Evolutionary conservation across 2,113 vertebrate species (phyloP).

Genomic region (Candoia aspera): DNA sequence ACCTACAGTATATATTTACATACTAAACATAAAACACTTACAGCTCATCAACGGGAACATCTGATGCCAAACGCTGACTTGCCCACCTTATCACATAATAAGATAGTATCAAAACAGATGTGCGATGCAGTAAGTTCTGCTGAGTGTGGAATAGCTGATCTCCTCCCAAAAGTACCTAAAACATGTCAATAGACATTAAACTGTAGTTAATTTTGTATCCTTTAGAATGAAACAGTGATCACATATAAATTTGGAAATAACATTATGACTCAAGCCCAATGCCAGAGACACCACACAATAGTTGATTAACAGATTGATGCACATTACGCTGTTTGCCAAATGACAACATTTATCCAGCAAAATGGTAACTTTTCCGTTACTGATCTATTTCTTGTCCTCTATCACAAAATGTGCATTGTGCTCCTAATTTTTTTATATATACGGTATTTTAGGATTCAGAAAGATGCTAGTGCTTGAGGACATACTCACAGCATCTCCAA

Average conservation of each 20-base stretch:
- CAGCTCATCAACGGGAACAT: conserved; percentile 86
- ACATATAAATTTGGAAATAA: not conserved
- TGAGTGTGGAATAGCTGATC: conserved; percentile 87
- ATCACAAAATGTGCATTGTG: not conserved
- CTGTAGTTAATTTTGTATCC: not conserved
- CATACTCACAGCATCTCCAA: conserved; percentile 83
- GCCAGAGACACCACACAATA: not conserved
- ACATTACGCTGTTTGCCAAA: not conserved
- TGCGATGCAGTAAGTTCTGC: conserved; percentile 90
- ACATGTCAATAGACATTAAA: not conserved
- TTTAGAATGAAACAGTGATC: accelerated
- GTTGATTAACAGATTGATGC: not conserved
- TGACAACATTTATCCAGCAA: not conserved
- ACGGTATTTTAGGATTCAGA: not conserved
- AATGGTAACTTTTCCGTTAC: not conserved
- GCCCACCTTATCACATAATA: conserved; percentile 88
- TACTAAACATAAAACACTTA: conserved; percentile 68
- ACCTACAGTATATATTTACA: not conserved
- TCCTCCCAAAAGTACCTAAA: conserved; percentile 81
- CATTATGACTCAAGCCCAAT: too few relatives aligned
- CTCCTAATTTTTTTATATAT: not conserved
- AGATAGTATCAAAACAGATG: conserved; percentile 85
- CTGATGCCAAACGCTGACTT: conserved; percentile 81
- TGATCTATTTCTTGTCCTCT: not conserved
- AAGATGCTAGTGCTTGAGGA: not conserved